Percentiles rank a stretch among this genome's conserved stretches.
Conservation (phyloP, 2,113 vertebrate genomes). For the Platycercus adscitus region DNA sequence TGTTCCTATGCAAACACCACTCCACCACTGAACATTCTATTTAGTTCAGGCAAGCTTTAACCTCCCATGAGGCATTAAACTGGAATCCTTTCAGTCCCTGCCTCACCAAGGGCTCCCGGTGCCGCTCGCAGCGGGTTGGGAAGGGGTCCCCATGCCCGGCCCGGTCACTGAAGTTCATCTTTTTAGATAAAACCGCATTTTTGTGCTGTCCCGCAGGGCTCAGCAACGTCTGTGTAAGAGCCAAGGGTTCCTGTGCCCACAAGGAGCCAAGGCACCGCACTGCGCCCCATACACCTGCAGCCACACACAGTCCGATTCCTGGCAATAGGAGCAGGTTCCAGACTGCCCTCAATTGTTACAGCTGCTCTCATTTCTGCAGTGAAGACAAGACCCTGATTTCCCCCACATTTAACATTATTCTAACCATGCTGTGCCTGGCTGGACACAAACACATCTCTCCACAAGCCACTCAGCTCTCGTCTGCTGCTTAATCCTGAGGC, state of each 20-base stretch:
- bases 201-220: background rate
- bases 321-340: background rate
- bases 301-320: too few species aligned
- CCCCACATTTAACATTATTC: background rate
- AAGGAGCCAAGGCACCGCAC: background rate
- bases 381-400: background rate
- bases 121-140: background rate
- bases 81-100: background rate
- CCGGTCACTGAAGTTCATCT: background rate
- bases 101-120: background rate
- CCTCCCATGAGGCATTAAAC: background rate
- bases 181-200: background rate
- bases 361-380: background rate
- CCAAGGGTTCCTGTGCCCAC: background rate
- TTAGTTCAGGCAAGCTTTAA: background rate
- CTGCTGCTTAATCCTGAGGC: background rate
- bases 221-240: background rate
- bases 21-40: background rate
- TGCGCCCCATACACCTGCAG: background rate
- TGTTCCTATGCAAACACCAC: background rate
- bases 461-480: background rate
- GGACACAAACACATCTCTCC: background rate
- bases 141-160: background rate
- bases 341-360: background rate
- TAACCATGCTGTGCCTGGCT: background rate